Evolutionary conservation across 1,140 invertebrate species (phyloP), one percentile per base, ranked within the genome.

Genomic region (Drosophila insularis): DNA sequence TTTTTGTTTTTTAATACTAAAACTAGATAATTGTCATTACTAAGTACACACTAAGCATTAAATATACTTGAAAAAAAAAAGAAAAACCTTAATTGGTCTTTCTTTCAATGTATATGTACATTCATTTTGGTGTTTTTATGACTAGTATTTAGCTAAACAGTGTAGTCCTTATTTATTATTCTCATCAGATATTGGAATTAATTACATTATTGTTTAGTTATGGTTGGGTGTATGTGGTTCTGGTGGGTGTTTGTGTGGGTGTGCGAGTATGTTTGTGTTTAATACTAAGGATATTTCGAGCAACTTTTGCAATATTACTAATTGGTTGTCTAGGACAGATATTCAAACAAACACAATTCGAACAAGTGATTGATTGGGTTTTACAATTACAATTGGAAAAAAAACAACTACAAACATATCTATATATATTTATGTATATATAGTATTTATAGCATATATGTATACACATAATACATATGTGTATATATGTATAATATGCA

Each of bases 311-410:
- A 77, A 77, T 78, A 59, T 60, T 65, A 50, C 43, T 19, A 50
- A 50, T 50, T 50, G 19, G 5, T 50, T 21, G 43, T 50, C 43
- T 50, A 50, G 17, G 43, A 50, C 43, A 50, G 43, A 50, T 17
- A 8, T 50, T 50, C 4, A 65, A 87, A 87, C 82, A 87, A 87
- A 87, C 82, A 87, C 82, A 87, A 87, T 87, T 82, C 35, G 46
- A 76, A 73, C 56, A 74, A 50, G 60, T 54, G 53, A 35, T 27
- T 27, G 27, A 11, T 67, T 70, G 67, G 50, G 43, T 11, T 50
- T 11, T 14, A 6, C 17, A n/a, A 46, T 35, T 35, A 35, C 32
- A 46, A 46, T 46, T 46, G 5, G 27, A 27, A 27, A 19, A 19
- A 46, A 19, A 6, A 46, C 43, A 46, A 46, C 43, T 50, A 50